Percentiles rank a stretch among this genome's conserved stretches.
phyloP scores from a whole-genome alignment of 2,888 invertebrate species.

The Polydrusus pterygomalis region DNA sequence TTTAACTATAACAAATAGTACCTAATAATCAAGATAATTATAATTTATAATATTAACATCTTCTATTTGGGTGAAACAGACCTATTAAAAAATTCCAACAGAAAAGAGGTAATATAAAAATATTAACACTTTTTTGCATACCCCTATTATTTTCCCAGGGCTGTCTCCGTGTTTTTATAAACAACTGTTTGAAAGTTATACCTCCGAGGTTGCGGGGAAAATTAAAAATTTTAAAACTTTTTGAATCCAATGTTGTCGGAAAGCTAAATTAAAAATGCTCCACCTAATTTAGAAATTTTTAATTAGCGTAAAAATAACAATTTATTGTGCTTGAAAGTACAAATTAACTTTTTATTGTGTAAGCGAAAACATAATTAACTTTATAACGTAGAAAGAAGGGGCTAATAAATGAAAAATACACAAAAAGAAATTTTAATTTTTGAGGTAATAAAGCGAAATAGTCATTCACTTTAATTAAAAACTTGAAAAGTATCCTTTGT shows the following conservation, averaged over 20 bases:
- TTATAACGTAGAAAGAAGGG: conserved; percentile 63
- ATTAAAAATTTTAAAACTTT: conserved; percentile 38
- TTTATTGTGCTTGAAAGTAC: conserved; percentile 61
- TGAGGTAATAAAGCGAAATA: conserved; percentile 71
- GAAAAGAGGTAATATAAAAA: no score
- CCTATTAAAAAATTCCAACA: no score
- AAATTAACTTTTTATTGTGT: conserved; percentile 63
- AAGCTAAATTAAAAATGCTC: conserved; percentile 30
- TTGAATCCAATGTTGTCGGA: conserved; percentile 34
- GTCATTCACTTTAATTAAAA: conserved; percentile 72
- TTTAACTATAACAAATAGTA: no score
- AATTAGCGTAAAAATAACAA: conserved; percentile 60
- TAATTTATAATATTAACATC: no score
- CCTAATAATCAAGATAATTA: no score
- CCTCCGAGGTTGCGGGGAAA: conserved; percentile 1
- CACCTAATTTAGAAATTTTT: conserved; percentile 48
- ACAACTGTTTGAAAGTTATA: conserved; percentile 10
- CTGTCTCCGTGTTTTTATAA: neutral
- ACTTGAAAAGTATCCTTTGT: conserved; percentile 72
- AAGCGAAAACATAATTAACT: conserved; percentile 65
- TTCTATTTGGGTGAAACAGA: no score
- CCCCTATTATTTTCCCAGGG: no score
- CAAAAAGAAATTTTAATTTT: conserved; percentile 69
- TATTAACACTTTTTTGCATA: neutral
- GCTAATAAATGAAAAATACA: conserved; percentile 62